Percentiles rank a stretch among this genome's conserved stretches.
Conservation (phyloP, 1,140 invertebrate species). For the Diachasma alloeum region DNA sequence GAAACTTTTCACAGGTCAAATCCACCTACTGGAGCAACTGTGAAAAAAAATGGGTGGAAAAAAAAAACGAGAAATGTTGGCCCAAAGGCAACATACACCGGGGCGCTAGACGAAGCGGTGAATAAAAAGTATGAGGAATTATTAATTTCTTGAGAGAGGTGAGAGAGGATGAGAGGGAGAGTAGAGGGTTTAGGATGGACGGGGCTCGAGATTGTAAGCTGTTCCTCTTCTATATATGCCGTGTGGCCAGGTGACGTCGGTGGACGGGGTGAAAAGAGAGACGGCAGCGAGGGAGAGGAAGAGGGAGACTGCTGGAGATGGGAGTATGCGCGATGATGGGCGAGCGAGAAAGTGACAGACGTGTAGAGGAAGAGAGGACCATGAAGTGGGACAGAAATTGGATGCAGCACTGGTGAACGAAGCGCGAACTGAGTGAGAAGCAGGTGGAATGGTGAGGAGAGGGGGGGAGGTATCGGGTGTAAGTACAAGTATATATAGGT, state of each 20-base stretch:
- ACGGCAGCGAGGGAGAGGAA: background rate
- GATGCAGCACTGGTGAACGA: background rate
- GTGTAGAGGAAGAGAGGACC: background rate
- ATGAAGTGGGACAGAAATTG: background rate
- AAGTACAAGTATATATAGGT: background rate
- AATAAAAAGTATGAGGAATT: constrained; percentile 29
- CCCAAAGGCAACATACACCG: constrained; percentile 2
- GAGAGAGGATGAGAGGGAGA: constrained; percentile 18
- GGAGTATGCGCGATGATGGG: constrained; percentile 2
- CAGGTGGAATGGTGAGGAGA: background rate
- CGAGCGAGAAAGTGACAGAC: constrained; percentile 8
- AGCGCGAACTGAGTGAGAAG: background rate
- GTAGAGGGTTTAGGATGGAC: background rate
- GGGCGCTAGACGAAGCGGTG: constrained; percentile 16
- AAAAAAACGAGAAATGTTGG: constrained; percentile 20
- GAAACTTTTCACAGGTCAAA: background rate
- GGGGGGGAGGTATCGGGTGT: background rate
- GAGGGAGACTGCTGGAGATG: background rate
- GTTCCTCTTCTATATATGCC: background rate
- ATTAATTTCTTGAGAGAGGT: constrained; percentile 28
- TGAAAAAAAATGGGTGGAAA: background rate
- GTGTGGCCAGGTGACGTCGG: constrained; percentile 17
- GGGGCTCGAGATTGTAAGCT: constrained; percentile 25
- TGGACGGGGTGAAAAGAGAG: constrained; percentile 5
- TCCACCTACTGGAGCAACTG: background rate